Conservation (phyloP, 2,113 vertebrate genomes). For the Leucoraja erinaceus region DNA sequence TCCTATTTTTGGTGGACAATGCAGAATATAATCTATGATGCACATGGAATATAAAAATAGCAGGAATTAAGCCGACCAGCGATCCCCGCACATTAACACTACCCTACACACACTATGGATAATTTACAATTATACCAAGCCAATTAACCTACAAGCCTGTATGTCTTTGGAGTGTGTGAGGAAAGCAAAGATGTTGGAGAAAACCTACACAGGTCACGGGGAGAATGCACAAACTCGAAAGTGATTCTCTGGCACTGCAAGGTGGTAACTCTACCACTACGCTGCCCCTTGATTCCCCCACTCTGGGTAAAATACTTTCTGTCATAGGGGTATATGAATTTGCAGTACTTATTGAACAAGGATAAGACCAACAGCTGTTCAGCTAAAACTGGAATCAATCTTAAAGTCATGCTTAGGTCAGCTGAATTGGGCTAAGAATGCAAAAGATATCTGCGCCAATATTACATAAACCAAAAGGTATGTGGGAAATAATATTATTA, state of each 20-base stretch:
- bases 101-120: too few relatives aligned
- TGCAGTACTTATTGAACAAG: neutral
- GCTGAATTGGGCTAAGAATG: neutral
- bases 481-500: neutral
- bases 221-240: too few relatives aligned
- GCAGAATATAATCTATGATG: neutral
- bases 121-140: too few relatives aligned
- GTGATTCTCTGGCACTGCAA: too few relatives aligned
- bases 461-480: neutral
- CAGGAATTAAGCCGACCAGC: neutral
- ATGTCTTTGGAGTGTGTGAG: too few relatives aligned
- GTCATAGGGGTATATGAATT: neutral
- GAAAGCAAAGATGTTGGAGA: too few relatives aligned
- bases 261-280: too few relatives aligned
- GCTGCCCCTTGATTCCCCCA: too few relatives aligned
- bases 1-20: neutral
- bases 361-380: neutral
- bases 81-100: too few relatives aligned
- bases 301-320: too few relatives aligned
- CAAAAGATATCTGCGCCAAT: neutral
- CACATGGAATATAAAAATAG: neutral
- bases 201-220: too few relatives aligned
- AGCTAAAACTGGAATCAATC: neutral
- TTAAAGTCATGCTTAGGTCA: conserved; percentile 10
- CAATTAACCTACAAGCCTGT: too few relatives aligned